Percentiles rank a stretch among this genome's conserved stretches.
These are phyloP conservation scores for Agrypnia vestita DNA, from an alignment of 1,140 invertebrate genomes.

Conservation along the genomic window DNA sequence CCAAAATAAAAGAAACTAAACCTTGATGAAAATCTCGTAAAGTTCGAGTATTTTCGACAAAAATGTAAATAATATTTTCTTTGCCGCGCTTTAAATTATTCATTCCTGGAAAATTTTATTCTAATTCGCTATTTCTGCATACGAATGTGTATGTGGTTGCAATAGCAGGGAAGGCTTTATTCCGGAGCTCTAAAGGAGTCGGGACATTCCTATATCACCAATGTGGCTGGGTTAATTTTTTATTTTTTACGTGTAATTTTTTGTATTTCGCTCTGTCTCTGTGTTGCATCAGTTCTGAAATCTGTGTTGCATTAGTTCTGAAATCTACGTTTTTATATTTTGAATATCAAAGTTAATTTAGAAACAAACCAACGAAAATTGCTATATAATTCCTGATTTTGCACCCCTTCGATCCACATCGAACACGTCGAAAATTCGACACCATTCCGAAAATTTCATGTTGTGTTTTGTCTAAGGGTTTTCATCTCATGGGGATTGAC, in stretches of 20 bases:
- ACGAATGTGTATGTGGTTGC: neutral
- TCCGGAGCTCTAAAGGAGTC: neutral
- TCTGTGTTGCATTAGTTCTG: too few species aligned
- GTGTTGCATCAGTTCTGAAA: too few species aligned
- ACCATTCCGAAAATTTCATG: neutral
- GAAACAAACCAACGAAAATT: neutral
- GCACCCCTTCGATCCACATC: neutral
- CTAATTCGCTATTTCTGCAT: constrained; percentile 27
- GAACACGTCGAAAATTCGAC: neutral
- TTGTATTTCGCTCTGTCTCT: too few species aligned
- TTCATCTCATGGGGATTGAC: constrained; percentile 10
- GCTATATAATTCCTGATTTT: neutral
- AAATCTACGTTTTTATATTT: too few species aligned
- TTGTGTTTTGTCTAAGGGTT: constrained; percentile 15
- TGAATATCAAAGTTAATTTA: too few species aligned
- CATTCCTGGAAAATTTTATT: neutral
- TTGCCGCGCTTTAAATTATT: constrained; percentile 15
- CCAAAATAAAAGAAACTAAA: too few species aligned
- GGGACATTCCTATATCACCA: too few species aligned
- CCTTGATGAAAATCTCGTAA: too few species aligned
- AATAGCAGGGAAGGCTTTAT: neutral
- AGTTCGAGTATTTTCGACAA: too few species aligned
- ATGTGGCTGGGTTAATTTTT: too few species aligned
- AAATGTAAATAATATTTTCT: too few species aligned
- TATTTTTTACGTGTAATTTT: too few species aligned